phyloP scores from a whole-genome alignment of 2,888 invertebrate genomes.

The Oscheius onirici region DNA sequence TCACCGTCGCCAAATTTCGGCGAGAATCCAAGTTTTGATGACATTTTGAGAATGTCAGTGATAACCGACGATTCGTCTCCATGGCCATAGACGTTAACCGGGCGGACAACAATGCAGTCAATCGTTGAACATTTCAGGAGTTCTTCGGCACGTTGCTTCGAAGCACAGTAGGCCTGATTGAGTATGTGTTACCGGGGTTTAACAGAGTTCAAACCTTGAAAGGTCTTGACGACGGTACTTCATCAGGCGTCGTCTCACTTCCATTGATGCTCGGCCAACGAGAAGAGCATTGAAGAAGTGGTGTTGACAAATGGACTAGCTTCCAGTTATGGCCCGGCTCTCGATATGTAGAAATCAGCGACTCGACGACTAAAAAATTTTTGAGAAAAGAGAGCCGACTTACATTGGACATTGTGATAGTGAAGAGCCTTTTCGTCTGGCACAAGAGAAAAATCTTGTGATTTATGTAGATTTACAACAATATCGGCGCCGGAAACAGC shows the following conservation, averaged over 20 bases:
- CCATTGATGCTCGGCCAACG: constrained; percentile 64
- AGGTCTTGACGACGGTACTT: constrained; percentile 37
- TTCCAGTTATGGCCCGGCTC: constrained; percentile 15
- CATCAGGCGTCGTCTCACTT: constrained; percentile 46
- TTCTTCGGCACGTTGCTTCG: constrained; percentile 57
- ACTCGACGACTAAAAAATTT: constrained; percentile 45
- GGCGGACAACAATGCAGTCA: constrained; percentile 40
- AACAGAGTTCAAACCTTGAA: not conserved
- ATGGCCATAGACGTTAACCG: constrained; percentile 52
- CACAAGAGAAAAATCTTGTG: constrained; percentile 53
- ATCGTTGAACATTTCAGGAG: constrained; percentile 35
- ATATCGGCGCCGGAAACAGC: constrained; percentile 26
- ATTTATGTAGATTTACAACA: constrained; percentile 61
- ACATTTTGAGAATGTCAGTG: constrained; percentile 52
- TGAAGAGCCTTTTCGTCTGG: constrained; percentile 49
- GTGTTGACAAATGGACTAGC: constrained; percentile 59
- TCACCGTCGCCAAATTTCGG: constrained; percentile 58
- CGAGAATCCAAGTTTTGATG: constrained; percentile 39
- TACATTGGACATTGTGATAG: constrained; percentile 59
- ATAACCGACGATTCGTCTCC: constrained; percentile 50
- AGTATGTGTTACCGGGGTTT: not conserved
- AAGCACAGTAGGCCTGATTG: constrained; percentile 54
- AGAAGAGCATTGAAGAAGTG: constrained; percentile 61
- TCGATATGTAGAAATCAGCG: constrained; percentile 34
- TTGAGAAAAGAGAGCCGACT: constrained; percentile 5